Evolutionary conservation across 2,888 invertebrate species (phyloP).

Genomic region (Dexiosoma caninum): DNA sequence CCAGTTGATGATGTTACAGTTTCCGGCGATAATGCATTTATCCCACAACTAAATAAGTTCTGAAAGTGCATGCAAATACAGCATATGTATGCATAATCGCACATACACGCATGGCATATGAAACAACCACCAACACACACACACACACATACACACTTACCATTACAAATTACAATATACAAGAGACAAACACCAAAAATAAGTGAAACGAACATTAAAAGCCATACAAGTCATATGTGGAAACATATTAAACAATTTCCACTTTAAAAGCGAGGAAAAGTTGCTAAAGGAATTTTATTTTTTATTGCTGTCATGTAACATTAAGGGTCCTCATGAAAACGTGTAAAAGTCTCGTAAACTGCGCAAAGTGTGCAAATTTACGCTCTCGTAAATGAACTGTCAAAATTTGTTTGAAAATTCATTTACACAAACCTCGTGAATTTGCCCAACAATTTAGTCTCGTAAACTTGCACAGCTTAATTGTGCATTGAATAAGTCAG

Average conservation of each 20-base stretch:
- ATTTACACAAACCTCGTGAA: too few species aligned
- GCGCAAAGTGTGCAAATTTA: too few species aligned
- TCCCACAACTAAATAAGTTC: conserved; percentile 54
- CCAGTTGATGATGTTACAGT: conserved; percentile 51
- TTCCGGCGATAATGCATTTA: conserved; percentile 56
- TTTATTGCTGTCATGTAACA: too few species aligned
- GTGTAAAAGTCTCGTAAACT: too few species aligned
- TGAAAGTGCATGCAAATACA: conserved; percentile 40
- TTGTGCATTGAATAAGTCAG: too few species aligned
- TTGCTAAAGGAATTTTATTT: background rate
- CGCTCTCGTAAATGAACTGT: too few species aligned
- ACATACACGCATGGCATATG: background rate
- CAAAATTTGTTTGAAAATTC: too few species aligned
- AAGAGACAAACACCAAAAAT: conserved; percentile 5
- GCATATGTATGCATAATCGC: background rate
- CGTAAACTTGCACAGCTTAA: too few species aligned
- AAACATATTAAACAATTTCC: conserved; percentile 16
- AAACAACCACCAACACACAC: background rate
- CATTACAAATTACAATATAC: conserved; percentile 1
- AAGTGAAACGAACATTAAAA: conserved; percentile 25
- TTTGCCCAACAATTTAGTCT: too few species aligned
- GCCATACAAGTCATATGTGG: conserved; percentile 38
- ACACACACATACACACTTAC: background rate
- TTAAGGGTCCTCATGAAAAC: too few species aligned
- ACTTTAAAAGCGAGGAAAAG: background rate